Conservation (phyloP, 2,888 invertebrate genomes). For the Eupithecia exiguata region DNA sequence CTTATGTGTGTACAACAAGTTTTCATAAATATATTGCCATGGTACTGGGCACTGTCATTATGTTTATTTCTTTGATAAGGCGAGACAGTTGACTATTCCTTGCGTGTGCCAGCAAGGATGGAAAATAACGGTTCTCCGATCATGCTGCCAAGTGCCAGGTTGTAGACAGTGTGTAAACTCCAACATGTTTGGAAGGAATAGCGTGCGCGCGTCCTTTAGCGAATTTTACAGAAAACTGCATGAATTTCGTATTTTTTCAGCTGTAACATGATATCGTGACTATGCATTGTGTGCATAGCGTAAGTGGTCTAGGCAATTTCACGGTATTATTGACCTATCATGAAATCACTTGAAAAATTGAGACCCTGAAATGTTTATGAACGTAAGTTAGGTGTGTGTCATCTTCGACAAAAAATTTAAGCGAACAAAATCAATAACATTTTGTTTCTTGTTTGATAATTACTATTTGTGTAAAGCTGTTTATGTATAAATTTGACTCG, state of each 20-base stretch:
- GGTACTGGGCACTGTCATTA: too few relatives aligned
- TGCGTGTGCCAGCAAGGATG: slow-evolving; percentile 21
- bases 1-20: too few relatives aligned
- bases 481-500: too few relatives aligned
- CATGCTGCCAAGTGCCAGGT: slow-evolving; percentile 33
- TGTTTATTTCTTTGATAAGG: too few relatives aligned
- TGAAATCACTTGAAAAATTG: slow-evolving; percentile 19
- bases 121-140: slow-evolving; percentile 16
- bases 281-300: slow-evolving; percentile 18
- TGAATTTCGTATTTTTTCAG: slow-evolving; percentile 35
- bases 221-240: slow-evolving; percentile 33
- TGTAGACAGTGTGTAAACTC: slow-evolving; percentile 45
- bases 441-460: too few relatives aligned
- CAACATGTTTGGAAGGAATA: slow-evolving; percentile 39
- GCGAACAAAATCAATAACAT: too few relatives aligned
- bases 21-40: too few relatives aligned
- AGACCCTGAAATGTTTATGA: not conserved
- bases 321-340: slow-evolving; percentile 28
- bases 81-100: slow-evolving; percentile 2
- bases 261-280: slow-evolving; percentile 34
- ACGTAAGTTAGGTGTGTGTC: not conserved
- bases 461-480: too few relatives aligned
- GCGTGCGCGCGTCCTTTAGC: slow-evolving; percentile 39
- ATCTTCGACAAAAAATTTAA: too few relatives aligned
- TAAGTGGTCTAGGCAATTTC: slow-evolving; percentile 13